Evolutionary conservation across 2,797 vertebrate species (phyloP), one percentile per base, ranked within the genome.

Genomic region (Lindbergichthys nudifrons): DNA sequence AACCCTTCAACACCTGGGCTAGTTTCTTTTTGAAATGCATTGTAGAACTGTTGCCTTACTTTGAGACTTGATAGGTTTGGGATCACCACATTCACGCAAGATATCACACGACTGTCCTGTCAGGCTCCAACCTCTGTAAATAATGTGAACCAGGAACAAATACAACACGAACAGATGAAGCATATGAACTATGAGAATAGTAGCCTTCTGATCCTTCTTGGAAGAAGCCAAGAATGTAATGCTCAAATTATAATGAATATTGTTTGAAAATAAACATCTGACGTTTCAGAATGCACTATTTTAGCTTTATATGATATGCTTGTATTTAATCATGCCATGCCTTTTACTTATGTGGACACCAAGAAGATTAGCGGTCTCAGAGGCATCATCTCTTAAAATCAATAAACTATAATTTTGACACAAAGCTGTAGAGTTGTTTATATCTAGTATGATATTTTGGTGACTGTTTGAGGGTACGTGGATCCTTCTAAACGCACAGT

Each of bases 31-130:
- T 14, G 4, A 18, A 57, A 51, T 45, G 23, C 23, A 56, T 13
- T 9, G 54, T 18, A 50, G 42, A 51, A 26, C 19, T 12, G 23
- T 53, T 18, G 53, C 65, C 60, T 70, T 64, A 41, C 11, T 58
- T 26, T 12, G 14, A 68, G 16, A 57, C 2, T 30, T 3, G 16
- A 39, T 58, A n/a, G 30, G 47, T 46, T 45, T 26, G 47, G 19
- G 15, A 13, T 47, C n/a, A 10, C 15, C 56, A 60, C 41, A 26
- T 65, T 73, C 26, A 58, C 3, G 21, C 3, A 12, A 30, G 52
- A 23, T 23, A 36, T 47, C 43, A 10, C 1, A 5, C 23, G 19
- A 73, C n/a, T 32, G n/a, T 76, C 13, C 39, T 13, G 23, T 18
- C 9, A 16, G 30, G 42, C 3, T 62, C 2, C 45, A 58, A 26